These are phyloP conservation scores for Nasonia oneida DNA, from an alignment of 2,888 invertebrate species.

Conservation along the genomic window DNA sequence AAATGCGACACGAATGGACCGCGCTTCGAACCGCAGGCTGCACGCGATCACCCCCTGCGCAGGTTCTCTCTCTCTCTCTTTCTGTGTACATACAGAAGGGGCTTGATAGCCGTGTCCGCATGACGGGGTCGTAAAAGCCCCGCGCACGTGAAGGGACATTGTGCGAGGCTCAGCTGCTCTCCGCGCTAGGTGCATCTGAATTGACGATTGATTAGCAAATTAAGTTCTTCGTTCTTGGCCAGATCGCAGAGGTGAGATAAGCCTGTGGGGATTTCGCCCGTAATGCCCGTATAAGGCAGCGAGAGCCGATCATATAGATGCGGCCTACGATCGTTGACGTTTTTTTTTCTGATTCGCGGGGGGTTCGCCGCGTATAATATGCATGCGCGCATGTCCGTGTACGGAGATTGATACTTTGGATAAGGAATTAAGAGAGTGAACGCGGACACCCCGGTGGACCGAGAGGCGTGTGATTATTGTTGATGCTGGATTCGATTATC, in stretches of 20 bases:
- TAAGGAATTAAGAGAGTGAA: background rate
- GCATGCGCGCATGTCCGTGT: background rate
- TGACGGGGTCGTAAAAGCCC: conserved; percentile 58
- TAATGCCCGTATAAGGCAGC: conserved; percentile 59
- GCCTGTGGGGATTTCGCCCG: conserved; percentile 67
- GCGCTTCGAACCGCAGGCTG: background rate
- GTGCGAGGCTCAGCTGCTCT: conserved; percentile 77
- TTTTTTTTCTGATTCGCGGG: background rate
- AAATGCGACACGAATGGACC: conserved; percentile 5
- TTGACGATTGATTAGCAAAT: conserved; percentile 78
- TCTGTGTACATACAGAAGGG: background rate
- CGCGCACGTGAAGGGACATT: conserved; percentile 77
- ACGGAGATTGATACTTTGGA: conserved; percentile 47
- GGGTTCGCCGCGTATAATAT: background rate
- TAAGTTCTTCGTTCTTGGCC: conserved; percentile 76
- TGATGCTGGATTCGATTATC: background rate
- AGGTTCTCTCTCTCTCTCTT: background rate
- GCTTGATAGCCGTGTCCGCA: background rate
- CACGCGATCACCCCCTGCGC: background rate
- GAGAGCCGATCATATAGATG: conserved; percentile 61
- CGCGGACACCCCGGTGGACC: background rate
- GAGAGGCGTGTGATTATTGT: background rate
- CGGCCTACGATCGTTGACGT: background rate
- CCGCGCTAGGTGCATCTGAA: conserved; percentile 76
- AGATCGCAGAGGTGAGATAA: conserved; percentile 70